Conservation (phyloP, 2,888 invertebrate genomes). For the Calliphora vomitoria region DNA sequence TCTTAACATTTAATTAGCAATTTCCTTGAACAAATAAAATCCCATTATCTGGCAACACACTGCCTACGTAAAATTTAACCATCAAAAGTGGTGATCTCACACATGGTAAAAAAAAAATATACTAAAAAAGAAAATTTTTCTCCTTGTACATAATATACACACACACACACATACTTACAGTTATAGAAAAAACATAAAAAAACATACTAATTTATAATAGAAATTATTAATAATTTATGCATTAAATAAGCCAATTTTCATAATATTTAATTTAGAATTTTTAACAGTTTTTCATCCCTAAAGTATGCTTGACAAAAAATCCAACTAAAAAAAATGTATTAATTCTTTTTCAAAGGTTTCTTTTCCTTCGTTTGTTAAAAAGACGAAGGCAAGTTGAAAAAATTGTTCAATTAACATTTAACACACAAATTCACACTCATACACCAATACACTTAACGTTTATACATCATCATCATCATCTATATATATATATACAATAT, state of each 20-base stretch:
- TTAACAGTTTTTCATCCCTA: slow-evolving; percentile 53
- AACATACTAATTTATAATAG: slow-evolving; percentile 10
- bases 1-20: not conserved
- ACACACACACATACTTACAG: slow-evolving; percentile 4
- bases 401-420: slow-evolving; percentile 70
- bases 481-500: slow-evolving; percentile 66
- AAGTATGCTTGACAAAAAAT: slow-evolving; percentile 65
- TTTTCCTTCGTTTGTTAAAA: slow-evolving; percentile 61
- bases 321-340: slow-evolving; percentile 40
- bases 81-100: slow-evolving; percentile 75
- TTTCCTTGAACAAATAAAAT: not conserved
- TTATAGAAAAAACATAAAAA: slow-evolving; percentile 30
- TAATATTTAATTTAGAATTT: not conserved
- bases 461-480: slow-evolving; percentile 52
- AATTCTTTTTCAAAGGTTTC: slow-evolving; percentile 68
- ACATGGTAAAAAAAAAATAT: slow-evolving; percentile 70
- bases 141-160: slow-evolving; percentile 66
- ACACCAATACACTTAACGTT: slow-evolving; percentile 70
- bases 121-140: slow-evolving; percentile 62
- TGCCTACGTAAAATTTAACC: slow-evolving; percentile 50
- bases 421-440: slow-evolving; percentile 70
- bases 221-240: slow-evolving; percentile 12
- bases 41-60: slow-evolving; percentile 50
- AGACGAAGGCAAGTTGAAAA: slow-evolving; percentile 15
- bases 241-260: slow-evolving; percentile 12